Percentiles rank a stretch among this genome's conserved stretches.
phyloP scores from a whole-genome alignment of 2,888 invertebrate species.

The Xanthorhoe designata region DNA sequence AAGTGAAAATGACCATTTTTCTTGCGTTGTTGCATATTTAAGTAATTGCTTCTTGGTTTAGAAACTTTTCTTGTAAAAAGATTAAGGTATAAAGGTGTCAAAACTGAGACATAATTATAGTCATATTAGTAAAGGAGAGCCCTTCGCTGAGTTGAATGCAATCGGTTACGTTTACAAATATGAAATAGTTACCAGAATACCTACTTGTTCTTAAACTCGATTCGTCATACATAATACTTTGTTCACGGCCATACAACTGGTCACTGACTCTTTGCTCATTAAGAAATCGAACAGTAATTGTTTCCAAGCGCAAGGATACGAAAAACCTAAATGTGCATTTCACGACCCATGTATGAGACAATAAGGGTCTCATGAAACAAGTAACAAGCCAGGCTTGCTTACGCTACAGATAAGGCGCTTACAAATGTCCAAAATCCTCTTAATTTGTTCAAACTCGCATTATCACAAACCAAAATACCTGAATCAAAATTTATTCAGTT shows the following conservation, averaged over 20 bases:
- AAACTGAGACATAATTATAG: background rate
- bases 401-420: conserved; percentile 8
- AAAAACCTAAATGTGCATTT: conserved; percentile 21
- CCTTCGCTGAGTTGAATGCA: background rate
- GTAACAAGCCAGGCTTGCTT: conserved; percentile 13
- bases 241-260: conserved; percentile 4
- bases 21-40: conserved; percentile 15
- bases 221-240: conserved; percentile 4
- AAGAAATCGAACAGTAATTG: conserved; percentile 9
- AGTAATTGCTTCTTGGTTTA: conserved; percentile 12
- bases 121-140: background rate
- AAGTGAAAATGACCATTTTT: conserved; percentile 48
- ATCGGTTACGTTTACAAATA: background rate
- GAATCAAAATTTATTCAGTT: conserved; percentile 37
- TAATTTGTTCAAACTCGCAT: conserved; percentile 49
- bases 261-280: conserved; percentile 18
- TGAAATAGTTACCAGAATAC: background rate
- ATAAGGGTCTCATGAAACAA: background rate
- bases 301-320: conserved; percentile 2
- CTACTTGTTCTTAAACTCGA: background rate
- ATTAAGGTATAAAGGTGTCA: background rate
- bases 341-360: conserved; percentile 16
- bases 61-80: conserved; percentile 4
- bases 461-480: conserved; percentile 45
- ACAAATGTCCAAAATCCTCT: conserved; percentile 30